Evolutionary conservation across 2,888 invertebrate genomes (phyloP), one percentile per base, ranked within the genome.

Genomic region (Platerodrilus igneus): DNA sequence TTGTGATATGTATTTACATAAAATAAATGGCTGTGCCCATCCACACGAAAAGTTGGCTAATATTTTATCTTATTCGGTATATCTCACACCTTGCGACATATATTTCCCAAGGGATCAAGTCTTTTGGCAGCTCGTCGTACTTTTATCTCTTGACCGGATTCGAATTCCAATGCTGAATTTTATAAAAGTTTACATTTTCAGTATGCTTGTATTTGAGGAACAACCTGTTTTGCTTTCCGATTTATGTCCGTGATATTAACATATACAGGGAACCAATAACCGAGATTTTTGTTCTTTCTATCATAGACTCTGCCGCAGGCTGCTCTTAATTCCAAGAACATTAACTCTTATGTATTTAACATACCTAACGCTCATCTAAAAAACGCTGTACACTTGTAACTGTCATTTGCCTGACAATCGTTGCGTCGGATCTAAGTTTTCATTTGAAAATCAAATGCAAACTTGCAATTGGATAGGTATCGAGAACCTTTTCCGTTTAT

Each of bases 1-100:
- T 68, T 68, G 63, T 68, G 67, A 68, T 64, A 63, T 56, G 62
- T 62, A 69, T 69, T 69, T 69, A 66, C 68, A 69, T 69, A 69
- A 69, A 69, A 69, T 60, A 69, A 69, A 69, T 67, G 69, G 65
- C 67, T 60, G 63, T 60, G 65, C 63, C 62, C 68, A 65, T 66
- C 67, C 67, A 66, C 64, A 68, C 65, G 69, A 68, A 69, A 68
- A 69, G 66, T 68, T 68, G 62, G 66, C 66, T 67, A 66, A 68
- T 68, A 68, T 67, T 68, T 68, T 66, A 66, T 60, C 48, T 52
- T 51, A 44, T 47, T 44, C 38, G 40, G 28, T 40, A 55, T 57
- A 54, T 52, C 51, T 57, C 58, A 53, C 61, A 60, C 60, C 58
- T 57, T 52, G 51, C 52, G 57, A 62, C 59, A 60, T 63, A 62